Conservation (phyloP, 2,888 invertebrate species). For the Seira musarum region DNA sequence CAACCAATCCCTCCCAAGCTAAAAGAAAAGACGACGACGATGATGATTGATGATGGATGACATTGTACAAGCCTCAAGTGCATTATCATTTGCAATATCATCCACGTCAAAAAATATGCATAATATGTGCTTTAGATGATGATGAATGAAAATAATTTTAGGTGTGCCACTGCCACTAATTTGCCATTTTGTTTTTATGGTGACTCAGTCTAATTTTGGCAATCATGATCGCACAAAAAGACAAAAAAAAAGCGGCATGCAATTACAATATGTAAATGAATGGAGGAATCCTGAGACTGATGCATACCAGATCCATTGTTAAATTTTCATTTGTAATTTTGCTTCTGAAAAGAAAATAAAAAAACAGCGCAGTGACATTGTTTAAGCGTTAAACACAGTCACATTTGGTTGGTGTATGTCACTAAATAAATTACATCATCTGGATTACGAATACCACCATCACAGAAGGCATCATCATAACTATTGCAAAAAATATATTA, state of each 20-base stretch:
- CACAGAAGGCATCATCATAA: neutral
- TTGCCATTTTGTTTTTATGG: constrained; percentile 14
- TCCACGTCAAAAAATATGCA: neutral
- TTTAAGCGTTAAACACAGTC: too few species aligned
- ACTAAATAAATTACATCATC: neutral
- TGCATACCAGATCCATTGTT: constrained; percentile 3
- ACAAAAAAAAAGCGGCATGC: neutral
- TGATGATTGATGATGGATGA: constrained; percentile 7
- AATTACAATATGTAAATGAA: constrained; percentile 6
- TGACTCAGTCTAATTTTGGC: neutral
- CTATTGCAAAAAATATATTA: constrained; percentile 2
- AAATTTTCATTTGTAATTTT: neutral
- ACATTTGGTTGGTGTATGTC: neutral
- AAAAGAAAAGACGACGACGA: neutral
- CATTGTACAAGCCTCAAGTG: constrained; percentile 14
- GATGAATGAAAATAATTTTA: neutral
- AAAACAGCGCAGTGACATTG: neutral
- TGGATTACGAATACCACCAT: neutral
- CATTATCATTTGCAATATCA: constrained; percentile 15
- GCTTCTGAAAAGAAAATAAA: neutral
- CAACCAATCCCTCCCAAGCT: neutral
- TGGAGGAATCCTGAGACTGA: neutral
- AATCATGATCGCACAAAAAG: constrained; percentile 5
- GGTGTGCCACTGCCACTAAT: constrained; percentile 27
- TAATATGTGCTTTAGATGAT: neutral